phyloP scores from a whole-genome alignment of 2,113 vertebrate species.

The Prunella fulvescens region DNA sequence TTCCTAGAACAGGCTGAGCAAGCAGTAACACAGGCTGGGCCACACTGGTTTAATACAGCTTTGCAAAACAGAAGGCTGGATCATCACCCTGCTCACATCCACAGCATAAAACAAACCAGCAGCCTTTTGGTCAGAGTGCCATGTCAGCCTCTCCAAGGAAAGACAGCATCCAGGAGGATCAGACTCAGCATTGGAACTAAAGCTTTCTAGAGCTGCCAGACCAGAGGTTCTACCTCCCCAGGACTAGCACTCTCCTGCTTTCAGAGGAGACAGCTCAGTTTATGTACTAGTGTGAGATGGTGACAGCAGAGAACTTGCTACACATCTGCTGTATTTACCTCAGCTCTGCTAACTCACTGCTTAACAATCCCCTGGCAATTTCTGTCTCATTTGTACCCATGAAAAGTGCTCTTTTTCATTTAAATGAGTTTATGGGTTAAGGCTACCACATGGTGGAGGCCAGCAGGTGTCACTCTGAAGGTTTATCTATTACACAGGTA shows the following conservation, averaged over 20 bases:
- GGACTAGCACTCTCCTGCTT: neutral
- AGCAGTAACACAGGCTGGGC: neutral
- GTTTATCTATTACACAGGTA: neutral
- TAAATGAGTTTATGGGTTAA: neutral
- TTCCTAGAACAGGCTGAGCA: slow-evolving; percentile 19
- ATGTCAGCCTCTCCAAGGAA: neutral
- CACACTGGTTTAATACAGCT: slow-evolving; percentile 7
- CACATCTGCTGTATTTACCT: neutral
- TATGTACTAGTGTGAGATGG: neutral
- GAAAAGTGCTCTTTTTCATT: neutral
- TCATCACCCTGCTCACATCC: neutral
- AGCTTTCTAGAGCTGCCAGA: neutral
- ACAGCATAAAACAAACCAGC: neutral
- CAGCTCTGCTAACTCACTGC: neutral
- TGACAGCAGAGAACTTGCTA: neutral
- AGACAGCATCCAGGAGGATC: neutral
- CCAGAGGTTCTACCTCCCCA: neutral
- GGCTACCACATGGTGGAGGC: neutral
- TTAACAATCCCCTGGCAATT: neutral
- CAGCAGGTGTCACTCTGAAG: neutral
- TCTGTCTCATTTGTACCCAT: neutral
- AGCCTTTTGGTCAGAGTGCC: neutral
- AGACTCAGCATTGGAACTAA: neutral
- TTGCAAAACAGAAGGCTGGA: slow-evolving; percentile 5
- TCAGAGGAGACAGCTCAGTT: neutral